These are phyloP conservation scores for Drosophila oshimai DNA, from an alignment of 1,140 invertebrate genomes.

Conservation along the genomic window DNA sequence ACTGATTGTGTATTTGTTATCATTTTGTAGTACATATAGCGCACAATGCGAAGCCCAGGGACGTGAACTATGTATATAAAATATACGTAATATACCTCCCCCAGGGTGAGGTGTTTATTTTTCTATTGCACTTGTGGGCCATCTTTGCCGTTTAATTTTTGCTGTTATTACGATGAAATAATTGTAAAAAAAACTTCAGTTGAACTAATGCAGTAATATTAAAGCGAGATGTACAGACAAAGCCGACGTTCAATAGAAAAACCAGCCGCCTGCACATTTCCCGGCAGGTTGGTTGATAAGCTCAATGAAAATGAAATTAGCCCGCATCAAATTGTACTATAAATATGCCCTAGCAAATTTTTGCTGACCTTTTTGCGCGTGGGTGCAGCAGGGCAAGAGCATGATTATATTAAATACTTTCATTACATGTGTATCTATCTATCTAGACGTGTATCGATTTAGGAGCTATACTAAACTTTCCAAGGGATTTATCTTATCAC, in stretches of 20 bases:
- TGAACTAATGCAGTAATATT: background rate
- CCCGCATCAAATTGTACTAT: slow-evolving; percentile 31
- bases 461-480: slow-evolving; percentile 7
- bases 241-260: background rate
- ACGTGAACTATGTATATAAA: slow-evolving; percentile 8
- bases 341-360: slow-evolving; percentile 21
- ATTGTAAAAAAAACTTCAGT: slow-evolving; percentile 36
- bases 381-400: slow-evolving; percentile 4
- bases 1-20: slow-evolving; percentile 16
- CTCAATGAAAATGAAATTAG: slow-evolving; percentile 52
- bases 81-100: background rate
- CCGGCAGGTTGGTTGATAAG: slow-evolving; percentile 5
- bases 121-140: slow-evolving; percentile 56
- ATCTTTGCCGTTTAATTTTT: slow-evolving; percentile 64
- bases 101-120: slow-evolving; percentile 1
- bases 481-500: background rate
- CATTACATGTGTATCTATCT: slow-evolving; percentile 41
- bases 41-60: slow-evolving; percentile 54
- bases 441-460: slow-evolving; percentile 44
- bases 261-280: slow-evolving; percentile 9
- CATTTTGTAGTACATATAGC: slow-evolving; percentile 43
- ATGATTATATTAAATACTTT: slow-evolving; percentile 34
- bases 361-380: slow-evolving; percentile 2
- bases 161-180: slow-evolving; percentile 55
- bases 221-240: background rate